phyloP scores from a whole-genome alignment of 2,888 invertebrate genomes.

The Caenorhabditis sinica region DNA sequence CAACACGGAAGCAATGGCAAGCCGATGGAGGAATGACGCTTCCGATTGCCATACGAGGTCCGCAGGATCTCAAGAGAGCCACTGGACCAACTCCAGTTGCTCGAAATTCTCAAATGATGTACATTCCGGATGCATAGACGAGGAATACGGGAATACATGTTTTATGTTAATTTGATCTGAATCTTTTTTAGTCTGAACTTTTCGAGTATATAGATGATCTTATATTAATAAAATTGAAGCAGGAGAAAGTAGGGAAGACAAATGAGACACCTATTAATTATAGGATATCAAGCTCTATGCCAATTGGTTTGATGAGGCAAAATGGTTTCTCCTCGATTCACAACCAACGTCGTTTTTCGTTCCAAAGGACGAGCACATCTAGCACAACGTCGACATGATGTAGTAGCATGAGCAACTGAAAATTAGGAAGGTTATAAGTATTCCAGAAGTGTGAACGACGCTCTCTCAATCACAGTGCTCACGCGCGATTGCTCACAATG shows the following conservation, averaged over 20 bases:
- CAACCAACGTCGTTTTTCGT: slow-evolving; percentile 25
- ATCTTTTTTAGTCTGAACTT: no score
- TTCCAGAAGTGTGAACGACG: not conserved
- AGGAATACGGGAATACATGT: not conserved
- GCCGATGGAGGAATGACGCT: slow-evolving; percentile 51
- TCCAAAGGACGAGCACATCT: slow-evolving; percentile 71
- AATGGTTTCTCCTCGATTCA: slow-evolving; percentile 53
- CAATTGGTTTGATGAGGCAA: slow-evolving; percentile 50
- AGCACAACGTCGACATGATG: slow-evolving; percentile 66
- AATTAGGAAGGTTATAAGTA: not conserved
- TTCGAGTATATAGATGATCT: not conserved
- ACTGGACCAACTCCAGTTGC: not conserved
- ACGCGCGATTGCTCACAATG: no score
- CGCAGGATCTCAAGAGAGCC: not conserved
- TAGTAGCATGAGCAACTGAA: slow-evolving; percentile 32
- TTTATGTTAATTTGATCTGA: not conserved
- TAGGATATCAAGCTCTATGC: slow-evolving; percentile 51
- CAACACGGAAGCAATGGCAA: slow-evolving; percentile 65
- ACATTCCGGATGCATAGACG: not conserved
- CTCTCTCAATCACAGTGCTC: no score
- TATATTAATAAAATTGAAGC: not conserved
- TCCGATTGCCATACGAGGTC: slow-evolving; percentile 49
- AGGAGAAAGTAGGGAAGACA: not conserved
- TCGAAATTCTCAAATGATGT: not conserved
- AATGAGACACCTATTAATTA: no score